phyloP scores from a whole-genome alignment of 2,113 vertebrate species.

The Pluvianellus socialis region DNA sequence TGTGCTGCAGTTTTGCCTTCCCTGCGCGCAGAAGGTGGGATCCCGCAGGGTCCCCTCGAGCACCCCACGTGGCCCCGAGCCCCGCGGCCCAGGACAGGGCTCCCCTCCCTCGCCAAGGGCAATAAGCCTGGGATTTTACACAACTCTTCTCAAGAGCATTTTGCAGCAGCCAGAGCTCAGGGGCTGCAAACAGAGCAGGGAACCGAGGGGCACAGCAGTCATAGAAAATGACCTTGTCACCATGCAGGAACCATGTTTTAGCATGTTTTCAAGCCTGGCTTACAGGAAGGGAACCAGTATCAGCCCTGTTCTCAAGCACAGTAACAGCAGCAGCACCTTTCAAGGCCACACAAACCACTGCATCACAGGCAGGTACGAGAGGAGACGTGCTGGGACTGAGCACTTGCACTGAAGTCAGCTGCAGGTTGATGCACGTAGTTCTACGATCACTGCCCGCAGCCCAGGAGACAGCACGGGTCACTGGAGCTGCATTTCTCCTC shows the following conservation, averaged over 20 bases:
- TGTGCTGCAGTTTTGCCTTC: neutral
- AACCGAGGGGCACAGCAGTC: neutral
- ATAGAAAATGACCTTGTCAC: neutral
- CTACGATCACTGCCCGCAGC: rapidly evolving
- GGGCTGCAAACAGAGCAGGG: neutral
- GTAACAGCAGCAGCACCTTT: neutral
- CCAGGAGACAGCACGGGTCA: neutral
- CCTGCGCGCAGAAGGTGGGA: rapidly evolving
- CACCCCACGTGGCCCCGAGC: rapidly evolving
- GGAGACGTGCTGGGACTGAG: rapidly evolving
- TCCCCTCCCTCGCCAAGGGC: neutral
- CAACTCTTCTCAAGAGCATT: neutral
- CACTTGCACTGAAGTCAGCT: neutral
- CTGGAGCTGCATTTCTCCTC: neutral
- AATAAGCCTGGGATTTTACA: neutral
- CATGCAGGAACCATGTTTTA: neutral
- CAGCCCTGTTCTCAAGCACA: rapidly evolving
- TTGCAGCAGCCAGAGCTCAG: neutral
- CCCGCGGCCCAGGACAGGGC: neutral
- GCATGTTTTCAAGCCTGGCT: rapidly evolving
- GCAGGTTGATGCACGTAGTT: rapidly evolving
- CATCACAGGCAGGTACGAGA: neutral
- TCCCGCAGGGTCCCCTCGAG: neutral
- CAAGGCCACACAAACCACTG: neutral
- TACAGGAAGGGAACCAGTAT: neutral